Evolutionary conservation across 2,888 invertebrate species (phyloP), one percentile per base, ranked within the genome.

Genomic region (Eilema sororculum): DNA sequence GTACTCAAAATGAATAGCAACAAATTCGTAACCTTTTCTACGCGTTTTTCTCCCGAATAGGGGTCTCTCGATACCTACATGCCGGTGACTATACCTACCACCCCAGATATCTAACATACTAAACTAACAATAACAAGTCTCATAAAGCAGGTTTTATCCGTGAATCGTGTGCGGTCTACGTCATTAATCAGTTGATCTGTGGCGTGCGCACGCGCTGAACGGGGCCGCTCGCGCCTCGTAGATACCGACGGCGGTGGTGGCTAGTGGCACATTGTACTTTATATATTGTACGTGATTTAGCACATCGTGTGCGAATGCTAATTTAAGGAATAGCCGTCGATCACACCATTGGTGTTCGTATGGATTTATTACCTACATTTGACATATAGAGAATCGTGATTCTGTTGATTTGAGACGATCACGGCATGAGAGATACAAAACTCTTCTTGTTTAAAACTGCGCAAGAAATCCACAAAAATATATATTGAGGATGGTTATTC

Each of bases 151-250:
- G 62, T 16, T 59, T 71, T 77, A 74, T 74, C 67, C 68, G 52
- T 16, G 69, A 61, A 62, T 68, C 61, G 62, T 74, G 68, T 81
- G 81, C 77, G 81, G 80, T 82, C 80, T 79, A 56, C 63, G 68
- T 67, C 77, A 77, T 80, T 81, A 82, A 81, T 82, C 77, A 75
- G 74, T 78, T 81, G 81, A 81, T 87, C 88, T 87, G 73, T 86
- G 84, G 72, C 60, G 58, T 69, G 73, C 73, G 90, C 91, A 89
- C 90, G 91, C 89, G 90, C 87, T 84, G 70, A 87, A 83, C 82
- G 87, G 81, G 89, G 88, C 86, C 87, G 86, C 84, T 84, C 82
- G 86, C 87, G 85, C 86, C 86, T 84, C 80, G 63, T 63, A 69
- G 81, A 82, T 81, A 82, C 74, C 71, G 75, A 76, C 78, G 76